phyloP scores from a whole-genome alignment of 2,797 vertebrate species.

The Arctocebus calabarensis region DNA sequence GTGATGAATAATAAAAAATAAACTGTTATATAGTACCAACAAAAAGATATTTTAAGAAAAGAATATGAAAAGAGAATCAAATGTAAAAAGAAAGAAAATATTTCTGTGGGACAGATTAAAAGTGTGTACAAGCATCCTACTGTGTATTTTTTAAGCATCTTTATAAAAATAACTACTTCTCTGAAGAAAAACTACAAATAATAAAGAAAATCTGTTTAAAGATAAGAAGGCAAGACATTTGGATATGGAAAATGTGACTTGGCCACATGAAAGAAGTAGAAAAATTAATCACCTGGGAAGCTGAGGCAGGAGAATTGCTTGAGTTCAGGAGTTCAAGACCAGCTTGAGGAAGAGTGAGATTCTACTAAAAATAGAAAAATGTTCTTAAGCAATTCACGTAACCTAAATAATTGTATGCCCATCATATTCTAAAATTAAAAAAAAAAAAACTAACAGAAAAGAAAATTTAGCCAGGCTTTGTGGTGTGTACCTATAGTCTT shows the following conservation, averaged over 20 bases:
- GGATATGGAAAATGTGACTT: neutral
- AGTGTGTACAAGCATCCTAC: neutral
- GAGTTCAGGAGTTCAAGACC: too few relatives aligned
- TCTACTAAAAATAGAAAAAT: too few relatives aligned
- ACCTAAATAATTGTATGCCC: too few relatives aligned
- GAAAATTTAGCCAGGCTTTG: too few relatives aligned
- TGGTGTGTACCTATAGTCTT: too few relatives aligned
- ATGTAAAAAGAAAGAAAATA: neutral
- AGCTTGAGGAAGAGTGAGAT: too few relatives aligned
- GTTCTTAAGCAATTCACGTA: too few relatives aligned
- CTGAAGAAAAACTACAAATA: neutral
- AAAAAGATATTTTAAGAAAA: neutral
- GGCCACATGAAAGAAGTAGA: neutral
- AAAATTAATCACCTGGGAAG: neutral
- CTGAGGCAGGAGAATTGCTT: too few relatives aligned
- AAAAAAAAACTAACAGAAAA: too few relatives aligned
- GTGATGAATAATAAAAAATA: neutral
- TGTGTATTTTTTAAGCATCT: neutral
- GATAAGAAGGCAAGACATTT: neutral
- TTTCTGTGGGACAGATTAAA: neutral
- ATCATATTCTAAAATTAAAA: too few relatives aligned
- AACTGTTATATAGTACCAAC: neutral
- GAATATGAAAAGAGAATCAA: neutral
- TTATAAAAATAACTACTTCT: neutral
- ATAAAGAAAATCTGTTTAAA: neutral